These are phyloP conservation scores for Luperina testacea DNA, from an alignment of 2,888 invertebrate species.

Conservation along the genomic window DNA sequence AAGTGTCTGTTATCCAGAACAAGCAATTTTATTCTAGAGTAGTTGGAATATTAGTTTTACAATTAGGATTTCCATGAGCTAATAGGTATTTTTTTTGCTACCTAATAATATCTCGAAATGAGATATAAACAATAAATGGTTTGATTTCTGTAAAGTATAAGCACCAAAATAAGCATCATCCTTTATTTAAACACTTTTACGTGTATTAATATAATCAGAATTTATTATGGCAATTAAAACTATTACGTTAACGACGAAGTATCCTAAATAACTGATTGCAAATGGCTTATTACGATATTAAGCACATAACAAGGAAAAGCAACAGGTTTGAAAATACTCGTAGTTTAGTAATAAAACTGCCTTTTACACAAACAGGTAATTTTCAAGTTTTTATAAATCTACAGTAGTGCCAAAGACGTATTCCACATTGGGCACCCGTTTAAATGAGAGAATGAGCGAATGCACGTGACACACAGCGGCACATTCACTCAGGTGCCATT, in stretches of 20 bases:
- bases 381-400: background rate
- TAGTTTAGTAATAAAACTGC: background rate
- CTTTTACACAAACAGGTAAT: background rate
- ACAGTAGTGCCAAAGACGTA: background rate
- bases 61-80: background rate
- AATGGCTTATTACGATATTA: constrained; percentile 11
- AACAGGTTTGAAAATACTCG: constrained; percentile 21
- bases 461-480: too few relatives aligned
- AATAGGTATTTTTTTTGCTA: background rate
- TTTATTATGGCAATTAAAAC: background rate
- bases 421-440: too few relatives aligned
- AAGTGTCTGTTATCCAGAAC: background rate
- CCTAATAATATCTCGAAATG: background rate
- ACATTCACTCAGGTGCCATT: too few relatives aligned
- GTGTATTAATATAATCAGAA: background rate
- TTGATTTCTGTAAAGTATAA: too few relatives aligned
- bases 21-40: background rate
- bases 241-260: background rate
- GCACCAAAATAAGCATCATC: too few relatives aligned
- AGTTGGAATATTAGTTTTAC: background rate
- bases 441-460: too few relatives aligned
- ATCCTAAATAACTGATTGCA: background rate
- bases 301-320: constrained; percentile 12
- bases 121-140: too few relatives aligned
- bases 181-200: background rate